Conservation (phyloP, 2,797 vertebrate genomes). For the Parotocinclus haroldoi region DNA sequence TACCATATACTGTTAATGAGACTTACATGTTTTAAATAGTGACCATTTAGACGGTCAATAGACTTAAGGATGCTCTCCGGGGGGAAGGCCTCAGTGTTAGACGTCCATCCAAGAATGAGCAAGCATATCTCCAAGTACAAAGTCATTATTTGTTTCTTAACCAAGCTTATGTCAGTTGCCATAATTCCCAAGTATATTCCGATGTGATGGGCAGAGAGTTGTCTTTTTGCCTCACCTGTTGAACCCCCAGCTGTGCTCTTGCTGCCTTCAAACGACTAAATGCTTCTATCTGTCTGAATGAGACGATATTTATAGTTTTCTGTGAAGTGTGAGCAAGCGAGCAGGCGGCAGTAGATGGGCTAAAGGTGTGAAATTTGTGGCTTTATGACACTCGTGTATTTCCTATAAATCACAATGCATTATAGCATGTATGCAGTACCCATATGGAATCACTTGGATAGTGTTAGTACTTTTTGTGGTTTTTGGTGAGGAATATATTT, state of each 20-base stretch:
- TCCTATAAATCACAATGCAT: constrained; percentile 55
- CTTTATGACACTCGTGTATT: constrained; percentile 43
- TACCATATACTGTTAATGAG: neutral
- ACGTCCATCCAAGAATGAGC: constrained; percentile 24
- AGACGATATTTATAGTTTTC: constrained; percentile 48
- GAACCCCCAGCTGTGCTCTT: constrained; percentile 19
- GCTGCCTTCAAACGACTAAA: constrained; percentile 29
- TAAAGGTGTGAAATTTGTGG: constrained; percentile 54
- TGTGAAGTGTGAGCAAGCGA: constrained; percentile 19
- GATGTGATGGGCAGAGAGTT: neutral
- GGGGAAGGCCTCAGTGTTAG: constrained; percentile 16
- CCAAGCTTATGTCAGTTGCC: neutral
- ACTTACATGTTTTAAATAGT: constrained; percentile 38
- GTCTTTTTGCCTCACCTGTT: neutral
- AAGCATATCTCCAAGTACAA: constrained; percentile 32
- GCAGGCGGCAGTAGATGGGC: constrained; percentile 22
- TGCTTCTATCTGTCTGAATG: constrained; percentile 36
- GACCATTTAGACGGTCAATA: constrained; percentile 29
- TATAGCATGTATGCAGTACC: constrained; percentile 9
- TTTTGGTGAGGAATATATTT: constrained; percentile 12
- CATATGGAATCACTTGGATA: constrained; percentile 31
- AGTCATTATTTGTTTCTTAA: constrained; percentile 7
- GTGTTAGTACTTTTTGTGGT: constrained; percentile 28
- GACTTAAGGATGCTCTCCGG: constrained; percentile 27
- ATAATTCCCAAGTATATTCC: constrained; percentile 35